A percentile compares a stretch with the other conserved stretches of the same genome.
These are phyloP conservation scores for Sphaerodactylus townsendi DNA, from an alignment of 2,113 vertebrate species.

Conservation along the genomic window DNA sequence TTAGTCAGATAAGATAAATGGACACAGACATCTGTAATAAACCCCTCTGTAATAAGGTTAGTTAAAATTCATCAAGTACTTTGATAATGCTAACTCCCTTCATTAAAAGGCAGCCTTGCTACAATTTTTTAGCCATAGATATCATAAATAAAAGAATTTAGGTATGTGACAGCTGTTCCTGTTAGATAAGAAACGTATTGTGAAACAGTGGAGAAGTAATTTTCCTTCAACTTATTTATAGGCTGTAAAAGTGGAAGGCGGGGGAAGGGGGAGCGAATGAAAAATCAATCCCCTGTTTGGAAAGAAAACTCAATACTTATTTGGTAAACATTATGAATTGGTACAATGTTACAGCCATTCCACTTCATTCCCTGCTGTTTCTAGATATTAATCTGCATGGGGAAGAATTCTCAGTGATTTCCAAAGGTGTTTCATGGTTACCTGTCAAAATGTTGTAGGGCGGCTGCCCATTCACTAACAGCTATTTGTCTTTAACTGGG, in stretches of 20 bases:
- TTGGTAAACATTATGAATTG: conserved; percentile 55
- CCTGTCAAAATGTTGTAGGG: conserved; percentile 35
- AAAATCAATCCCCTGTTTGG: conserved; percentile 44
- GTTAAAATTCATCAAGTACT: conserved; percentile 53
- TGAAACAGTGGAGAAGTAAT: conserved; percentile 68
- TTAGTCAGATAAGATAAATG: conserved; percentile 41
- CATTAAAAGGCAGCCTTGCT: conserved; percentile 48
- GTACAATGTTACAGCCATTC: conserved; percentile 43
- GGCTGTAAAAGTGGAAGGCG: conserved; percentile 40
- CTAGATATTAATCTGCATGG: conserved; percentile 52
- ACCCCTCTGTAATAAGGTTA: conserved; percentile 22
- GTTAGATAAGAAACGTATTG: conserved; percentile 70
- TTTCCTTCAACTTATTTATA: conserved; percentile 71
- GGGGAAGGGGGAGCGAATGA: not conserved
- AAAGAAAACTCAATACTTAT: conserved; percentile 53
- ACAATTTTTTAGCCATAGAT: conserved; percentile 55
- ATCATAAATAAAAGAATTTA: conserved; percentile 62
- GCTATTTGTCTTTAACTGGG: conserved; percentile 22
- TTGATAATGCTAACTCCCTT: conserved; percentile 46
- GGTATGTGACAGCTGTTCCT: conserved; percentile 67
- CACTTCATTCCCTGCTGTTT: conserved; percentile 54
- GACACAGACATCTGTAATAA: conserved; percentile 2
- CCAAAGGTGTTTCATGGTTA: conserved; percentile 35
- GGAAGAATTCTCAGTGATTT: conserved; percentile 43
- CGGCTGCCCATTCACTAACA: conserved; percentile 42